Base-by-base conservation (phyloP, 53 echinoderm and acorn worm species). In the Astropecten irregularis region DNA sequence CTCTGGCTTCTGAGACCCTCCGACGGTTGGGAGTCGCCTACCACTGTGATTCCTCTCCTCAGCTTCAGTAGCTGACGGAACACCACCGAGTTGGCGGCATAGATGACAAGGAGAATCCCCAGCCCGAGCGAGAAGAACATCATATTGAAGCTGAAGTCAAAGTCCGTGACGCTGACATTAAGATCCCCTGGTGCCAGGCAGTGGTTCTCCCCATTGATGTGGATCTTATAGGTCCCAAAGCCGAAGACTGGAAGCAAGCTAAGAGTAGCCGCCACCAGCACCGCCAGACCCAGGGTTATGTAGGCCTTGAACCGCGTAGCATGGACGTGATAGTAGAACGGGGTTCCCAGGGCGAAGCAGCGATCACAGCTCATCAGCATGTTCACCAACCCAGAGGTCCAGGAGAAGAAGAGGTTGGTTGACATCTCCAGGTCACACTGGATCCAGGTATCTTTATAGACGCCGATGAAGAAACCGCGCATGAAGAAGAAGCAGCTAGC, bases 151-250 rank as follows among this genome's bases (percentile, higher is more conserved):
- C 68, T 71, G 59, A 69, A 66, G 61, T 91, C 83, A 52, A 58
- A 77, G 30, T 31, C 53, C n/a, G 91, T 76, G 32, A 27, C 87
- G 2, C 66, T 19, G 7, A 67, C 53, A 10, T 50, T 47, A 35
- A 88, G 55, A 48, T 88, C 90, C 21, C 93, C 87, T 14, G 93
- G 87, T 20, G 88, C 84, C 48, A 93, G 38, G 82, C 93, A 88
- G 46, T 91, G 31, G 40, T 56, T 73, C 18, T 22, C 47, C 11
- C 46, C 57, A 5, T 25, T 14, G 37, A 87, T 38, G 27, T 60
- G 3, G 0, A 68, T 23, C 52, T 77, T 62, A 30, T 91, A 91
- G 21, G 91, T 48, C 9, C 91, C 91, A 47, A 91, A 84, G 2
- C 91, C 91, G 15, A 87, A 6, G 15, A 91, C 63, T 16, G 91